Base-by-base conservation (phyloP, 2,888 invertebrate species). In the Erpobdella octoculata region DNA sequence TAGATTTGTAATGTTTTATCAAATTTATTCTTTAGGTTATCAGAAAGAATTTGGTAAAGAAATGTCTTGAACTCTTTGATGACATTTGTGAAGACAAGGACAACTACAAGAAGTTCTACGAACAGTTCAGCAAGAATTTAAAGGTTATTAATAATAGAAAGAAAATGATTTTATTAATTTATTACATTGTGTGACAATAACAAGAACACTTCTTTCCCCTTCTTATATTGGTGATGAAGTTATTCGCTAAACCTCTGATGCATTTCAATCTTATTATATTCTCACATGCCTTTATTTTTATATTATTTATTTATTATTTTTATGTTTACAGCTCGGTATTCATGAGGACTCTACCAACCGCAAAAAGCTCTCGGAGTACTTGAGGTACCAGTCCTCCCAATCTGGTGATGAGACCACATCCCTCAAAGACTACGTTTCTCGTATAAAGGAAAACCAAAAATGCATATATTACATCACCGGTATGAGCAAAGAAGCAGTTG, bases 391-490 rank as follows among this genome's bases (percentile, higher is more conserved):
- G 85, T 94, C 96, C 4, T 94, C 94, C 0, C 90, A 93, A 1
- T 92, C 93, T 38, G 95, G 94, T 8, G 97, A 98, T 79, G 97
- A 98, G 78, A 86, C 87, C 74, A 91, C 92, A 86, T 93, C 95
- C 0, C 86, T 98, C 74, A 92, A 93, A 81, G 97, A 98, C 73
- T 98, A 98, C 82, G 92, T 94, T 0, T 91, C 91, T 33, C 89
- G 98, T 77, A 97, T 98, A 93, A 97, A 97, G 88, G 92, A 94
- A 79, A 93, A 89, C 85, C 97, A 98, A 86, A 97, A 95, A 80
- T 91, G 91, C 86, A 94, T 98, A 81, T 98, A 97, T 86, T 98
- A 90, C 87, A 97, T 99, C 84, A 97, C 97, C 79, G 97, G 87
- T 73, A 83, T 83, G 83, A 91, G 89, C 86, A 89, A 89, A 80